phyloP scores from a whole-genome alignment of 1,140 invertebrate genomes.

The Tenebrio molitor region DNA sequence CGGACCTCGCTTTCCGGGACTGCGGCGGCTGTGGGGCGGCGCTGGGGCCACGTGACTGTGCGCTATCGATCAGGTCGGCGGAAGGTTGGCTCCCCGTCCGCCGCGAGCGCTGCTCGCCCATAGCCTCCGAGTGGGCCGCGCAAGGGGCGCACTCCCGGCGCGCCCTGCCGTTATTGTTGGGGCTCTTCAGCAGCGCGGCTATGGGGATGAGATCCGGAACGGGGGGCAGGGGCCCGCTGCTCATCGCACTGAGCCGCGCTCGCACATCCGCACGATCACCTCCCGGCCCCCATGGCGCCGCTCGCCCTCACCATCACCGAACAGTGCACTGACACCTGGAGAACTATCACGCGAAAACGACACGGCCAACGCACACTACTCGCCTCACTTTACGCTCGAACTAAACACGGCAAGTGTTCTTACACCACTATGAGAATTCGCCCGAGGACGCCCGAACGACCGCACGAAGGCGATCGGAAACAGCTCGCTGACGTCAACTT shows the following conservation, averaged over 20 bases:
- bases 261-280: conserved; percentile 45
- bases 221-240: conserved; percentile 63
- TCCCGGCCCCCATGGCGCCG: neutral
- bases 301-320: neutral
- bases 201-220: conserved; percentile 66
- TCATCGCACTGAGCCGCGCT: conserved; percentile 58
- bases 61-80: conserved; percentile 64
- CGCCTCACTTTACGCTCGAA: conserved; percentile 49
- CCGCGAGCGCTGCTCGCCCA: conserved; percentile 64
- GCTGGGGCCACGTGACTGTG: conserved; percentile 64
- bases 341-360: neutral
- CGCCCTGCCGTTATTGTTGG: conserved; percentile 51
- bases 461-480: conserved; percentile 49
- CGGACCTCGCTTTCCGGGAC: conserved; percentile 60
- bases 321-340: neutral
- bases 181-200: conserved; percentile 60
- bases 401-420: conserved; percentile 55
- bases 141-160: conserved; percentile 50
- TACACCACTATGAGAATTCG: conserved; percentile 59
- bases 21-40: conserved; percentile 62
- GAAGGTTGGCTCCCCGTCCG: conserved; percentile 59
- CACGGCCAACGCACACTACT: conserved; percentile 28
- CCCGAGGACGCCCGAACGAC: conserved; percentile 55
- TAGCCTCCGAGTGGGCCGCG: conserved; percentile 60
- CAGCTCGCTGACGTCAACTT: conserved; percentile 51